phyloP scores from a whole-genome alignment of 2,113 vertebrate genomes.

The Prunella himalayana region DNA sequence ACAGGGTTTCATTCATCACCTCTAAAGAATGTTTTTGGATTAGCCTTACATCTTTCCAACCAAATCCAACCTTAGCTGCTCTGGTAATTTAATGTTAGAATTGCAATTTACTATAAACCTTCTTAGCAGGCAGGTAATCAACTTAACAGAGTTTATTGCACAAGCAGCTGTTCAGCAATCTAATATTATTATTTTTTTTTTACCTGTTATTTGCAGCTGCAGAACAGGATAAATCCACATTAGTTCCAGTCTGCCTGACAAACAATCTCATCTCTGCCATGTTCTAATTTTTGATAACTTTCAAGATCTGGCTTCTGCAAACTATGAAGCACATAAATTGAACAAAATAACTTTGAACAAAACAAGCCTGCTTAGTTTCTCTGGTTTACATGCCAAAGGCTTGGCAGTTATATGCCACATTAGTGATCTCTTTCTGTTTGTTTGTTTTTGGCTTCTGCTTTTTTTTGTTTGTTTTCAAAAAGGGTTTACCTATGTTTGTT shows the following conservation, averaged over 20 bases:
- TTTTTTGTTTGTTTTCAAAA: background rate
- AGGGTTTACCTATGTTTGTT: background rate
- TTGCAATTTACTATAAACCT: constrained; percentile 53
- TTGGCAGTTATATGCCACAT: background rate
- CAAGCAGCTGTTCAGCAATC: constrained; percentile 58
- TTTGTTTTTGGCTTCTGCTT: background rate
- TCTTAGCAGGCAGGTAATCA: constrained; percentile 65
- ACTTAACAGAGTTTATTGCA: constrained; percentile 56
- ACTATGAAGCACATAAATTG: background rate
- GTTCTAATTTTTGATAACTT: constrained; percentile 24
- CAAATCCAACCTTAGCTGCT: constrained; percentile 27
- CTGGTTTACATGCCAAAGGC: background rate
- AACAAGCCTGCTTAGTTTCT: background rate
- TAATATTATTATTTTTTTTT: constrained; percentile 55
- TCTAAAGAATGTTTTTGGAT: background rate
- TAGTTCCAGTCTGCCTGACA: constrained; percentile 31
- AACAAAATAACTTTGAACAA: background rate
- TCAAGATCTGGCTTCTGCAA: background rate
- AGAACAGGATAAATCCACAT: constrained; percentile 47
- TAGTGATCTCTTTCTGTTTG: background rate
- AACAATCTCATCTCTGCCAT: constrained; percentile 18
- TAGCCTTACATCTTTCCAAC: background rate
- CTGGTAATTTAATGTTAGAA: constrained; percentile 54
- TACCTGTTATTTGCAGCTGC: constrained; percentile 51
- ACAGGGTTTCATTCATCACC: constrained; percentile 2